phyloP scores from a whole-genome alignment of 1,140 invertebrate species.

The Cydia strobilella region DNA sequence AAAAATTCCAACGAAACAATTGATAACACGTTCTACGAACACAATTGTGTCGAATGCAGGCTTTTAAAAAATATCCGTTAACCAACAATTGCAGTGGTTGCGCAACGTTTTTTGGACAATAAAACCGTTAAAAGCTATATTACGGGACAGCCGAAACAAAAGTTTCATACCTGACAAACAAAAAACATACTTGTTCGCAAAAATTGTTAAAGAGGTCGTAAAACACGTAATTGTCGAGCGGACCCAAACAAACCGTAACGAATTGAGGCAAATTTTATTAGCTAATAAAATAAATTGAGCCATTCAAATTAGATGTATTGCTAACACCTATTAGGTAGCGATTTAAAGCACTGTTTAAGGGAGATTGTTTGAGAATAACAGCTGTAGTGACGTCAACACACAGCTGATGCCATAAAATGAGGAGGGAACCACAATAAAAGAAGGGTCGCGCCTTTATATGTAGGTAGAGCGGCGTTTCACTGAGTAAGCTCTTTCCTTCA shows the following conservation, averaged over 20 bases:
- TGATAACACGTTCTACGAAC: slow-evolving; percentile 23
- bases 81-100: slow-evolving; percentile 53
- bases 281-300: slow-evolving; percentile 30
- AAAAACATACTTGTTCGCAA: neutral
- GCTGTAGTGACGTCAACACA: slow-evolving; percentile 65
- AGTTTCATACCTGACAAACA: slow-evolving; percentile 55
- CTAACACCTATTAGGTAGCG: slow-evolving; percentile 20
- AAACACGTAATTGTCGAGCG: slow-evolving; percentile 21
- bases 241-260: slow-evolving; percentile 22
- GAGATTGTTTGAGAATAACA: slow-evolving; percentile 39
- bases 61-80: slow-evolving; percentile 42
- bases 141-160: slow-evolving; percentile 52
- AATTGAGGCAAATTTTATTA: slow-evolving; percentile 30
- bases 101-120: slow-evolving; percentile 52
- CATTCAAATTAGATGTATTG: slow-evolving; percentile 27
- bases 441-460: slow-evolving; percentile 42
- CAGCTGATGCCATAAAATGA: slow-evolving; percentile 73
- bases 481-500: neutral
- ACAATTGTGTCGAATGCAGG: slow-evolving; percentile 34
- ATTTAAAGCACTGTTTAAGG: slow-evolving; percentile 30
- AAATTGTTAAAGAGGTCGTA: slow-evolving; percentile 20
- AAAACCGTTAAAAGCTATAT: slow-evolving; percentile 57
- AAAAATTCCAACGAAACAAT: slow-evolving; percentile 23
- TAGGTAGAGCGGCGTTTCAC: slow-evolving; percentile 16
- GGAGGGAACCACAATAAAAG: slow-evolving; percentile 70